Percentiles rank a stretch among this genome's conserved stretches.
These are phyloP conservation scores for Chromoteleia sp. DNA, from an alignment of 2,888 invertebrate species.

Conservation along the genomic window DNA sequence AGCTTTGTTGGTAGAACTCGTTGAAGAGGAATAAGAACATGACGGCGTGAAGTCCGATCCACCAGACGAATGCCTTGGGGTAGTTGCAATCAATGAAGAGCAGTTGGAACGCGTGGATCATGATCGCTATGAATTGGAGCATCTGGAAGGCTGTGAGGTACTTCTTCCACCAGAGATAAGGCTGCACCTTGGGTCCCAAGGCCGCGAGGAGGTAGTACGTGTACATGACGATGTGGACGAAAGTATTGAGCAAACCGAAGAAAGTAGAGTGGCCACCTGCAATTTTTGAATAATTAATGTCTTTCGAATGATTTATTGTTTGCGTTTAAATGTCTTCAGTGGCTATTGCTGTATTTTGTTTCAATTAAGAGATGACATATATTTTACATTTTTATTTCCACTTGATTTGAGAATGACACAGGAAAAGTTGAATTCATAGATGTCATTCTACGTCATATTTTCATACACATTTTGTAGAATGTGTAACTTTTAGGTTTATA, in stretches of 20 bases:
- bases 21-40: constrained; percentile 97
- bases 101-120: constrained; percentile 96
- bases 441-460: no score
- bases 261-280: constrained; percentile 97
- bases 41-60: constrained; percentile 96
- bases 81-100: constrained; percentile 96
- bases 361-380: no score
- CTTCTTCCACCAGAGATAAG: constrained; percentile 98
- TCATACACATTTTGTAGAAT: no score
- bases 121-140: constrained; percentile 95
- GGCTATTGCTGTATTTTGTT: neutral
- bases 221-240: constrained; percentile 99
- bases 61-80: constrained; percentile 94
- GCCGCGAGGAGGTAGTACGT: constrained; percentile 96
- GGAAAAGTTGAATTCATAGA: no score
- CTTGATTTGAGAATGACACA: no score
- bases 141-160: constrained; percentile 96
- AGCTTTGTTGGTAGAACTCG: constrained; percentile 95
- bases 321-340: no score
- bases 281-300: constrained; percentile 64
- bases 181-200: constrained; percentile 93
- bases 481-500: no score
- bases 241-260: constrained; percentile 97
- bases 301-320: constrained; percentile 24
- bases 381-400: no score